Percentiles rank a stretch among this genome's conserved stretches.
phyloP scores from a whole-genome alignment of 2,888 invertebrate species.

The Epirrhoe alternata region DNA sequence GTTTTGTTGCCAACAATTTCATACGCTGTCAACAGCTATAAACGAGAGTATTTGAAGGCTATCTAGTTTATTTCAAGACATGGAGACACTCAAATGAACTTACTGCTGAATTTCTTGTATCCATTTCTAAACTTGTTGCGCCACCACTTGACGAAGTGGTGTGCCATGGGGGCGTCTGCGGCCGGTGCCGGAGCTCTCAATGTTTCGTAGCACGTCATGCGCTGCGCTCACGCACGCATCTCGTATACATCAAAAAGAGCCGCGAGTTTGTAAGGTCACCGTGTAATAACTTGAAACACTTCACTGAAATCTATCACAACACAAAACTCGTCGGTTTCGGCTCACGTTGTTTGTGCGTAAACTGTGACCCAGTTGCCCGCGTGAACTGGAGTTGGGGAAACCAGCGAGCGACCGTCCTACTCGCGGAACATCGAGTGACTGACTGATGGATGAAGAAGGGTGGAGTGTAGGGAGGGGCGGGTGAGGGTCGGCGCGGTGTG shows the following conservation, averaged over 20 bases:
- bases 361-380: conserved; percentile 81
- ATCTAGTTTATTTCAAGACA: conserved; percentile 40
- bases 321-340: conserved; percentile 60
- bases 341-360: conserved; percentile 63
- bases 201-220: conserved; percentile 86
- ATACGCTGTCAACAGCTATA: conserved; percentile 35
- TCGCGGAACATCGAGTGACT: conserved; percentile 74
- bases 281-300: conserved; percentile 62
- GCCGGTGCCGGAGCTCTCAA: conserved; percentile 84
- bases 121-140: conserved; percentile 90
- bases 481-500: conserved; percentile 58
- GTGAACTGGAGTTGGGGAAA: conserved; percentile 64
- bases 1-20: conserved; percentile 42
- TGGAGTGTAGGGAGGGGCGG: conserved; percentile 58
- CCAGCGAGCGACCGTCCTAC: conserved; percentile 64
- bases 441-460: conserved; percentile 74
- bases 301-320: conserved; percentile 71
- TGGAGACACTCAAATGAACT: conserved; percentile 54
- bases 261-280: conserved; percentile 72
- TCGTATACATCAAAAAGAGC: conserved; percentile 81
- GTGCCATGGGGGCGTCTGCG: conserved; percentile 88
- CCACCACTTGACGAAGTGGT: conserved; percentile 91
- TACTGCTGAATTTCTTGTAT: conserved; percentile 90
- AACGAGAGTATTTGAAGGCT: conserved; percentile 38
- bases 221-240: conserved; percentile 86